phyloP scores from a whole-genome alignment of 1,140 invertebrate genomes.

The Ceratitis capitata region DNA sequence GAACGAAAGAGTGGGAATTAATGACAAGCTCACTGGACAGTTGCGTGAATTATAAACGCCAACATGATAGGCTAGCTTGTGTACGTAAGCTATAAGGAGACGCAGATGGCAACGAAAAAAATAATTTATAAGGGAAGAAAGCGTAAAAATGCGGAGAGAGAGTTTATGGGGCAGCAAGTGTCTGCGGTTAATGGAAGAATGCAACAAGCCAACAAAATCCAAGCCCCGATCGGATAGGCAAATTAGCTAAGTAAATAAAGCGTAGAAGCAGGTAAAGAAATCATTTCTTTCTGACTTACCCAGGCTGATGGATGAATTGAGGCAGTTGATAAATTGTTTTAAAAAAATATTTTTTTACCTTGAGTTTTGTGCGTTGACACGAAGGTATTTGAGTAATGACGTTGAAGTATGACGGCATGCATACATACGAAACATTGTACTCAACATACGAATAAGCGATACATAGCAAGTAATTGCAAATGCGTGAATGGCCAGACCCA shows the following conservation, averaged over 20 bases:
- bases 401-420: too few species aligned
- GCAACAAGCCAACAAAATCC: not conserved
- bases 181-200: not conserved
- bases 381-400: too few species aligned
- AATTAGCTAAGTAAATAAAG: not conserved
- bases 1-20: not conserved
- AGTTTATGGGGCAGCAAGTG: too few species aligned
- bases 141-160: not conserved
- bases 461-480: too few species aligned
- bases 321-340: constrained; percentile 18
- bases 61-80: not conserved
- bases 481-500: too few species aligned
- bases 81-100: not conserved
- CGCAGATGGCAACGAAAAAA: not conserved
- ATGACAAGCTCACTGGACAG: not conserved
- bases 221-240: not conserved
- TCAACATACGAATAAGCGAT: too few species aligned
- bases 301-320: not conserved
- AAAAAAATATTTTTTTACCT: not conserved
- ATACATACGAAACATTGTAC: too few species aligned
- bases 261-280: not conserved
- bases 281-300: not conserved
- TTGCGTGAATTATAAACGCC: not conserved
- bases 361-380: too few species aligned
- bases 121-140: not conserved